These are phyloP conservation scores for Caenorhabditis drosophilae DNA, from an alignment of 2,888 invertebrate genomes.

Conservation along the genomic window DNA sequence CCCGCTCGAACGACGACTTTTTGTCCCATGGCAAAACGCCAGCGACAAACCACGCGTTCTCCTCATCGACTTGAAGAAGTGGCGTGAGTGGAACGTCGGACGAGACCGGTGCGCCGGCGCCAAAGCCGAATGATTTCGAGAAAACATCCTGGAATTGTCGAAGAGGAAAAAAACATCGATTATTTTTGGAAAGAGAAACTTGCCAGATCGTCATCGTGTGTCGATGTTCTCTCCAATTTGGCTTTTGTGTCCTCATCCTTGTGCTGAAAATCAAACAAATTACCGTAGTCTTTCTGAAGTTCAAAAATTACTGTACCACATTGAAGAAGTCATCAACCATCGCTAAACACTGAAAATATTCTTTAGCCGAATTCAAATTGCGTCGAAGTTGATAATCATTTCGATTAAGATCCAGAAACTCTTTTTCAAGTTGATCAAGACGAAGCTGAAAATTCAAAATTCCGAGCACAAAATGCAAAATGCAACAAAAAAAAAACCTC, in stretches of 20 bases:
- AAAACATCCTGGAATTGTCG: conserved; percentile 31
- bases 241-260: conserved; percentile 31
- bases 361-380: conserved; percentile 43
- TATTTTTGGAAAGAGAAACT: too few relatives aligned
- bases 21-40: conserved; percentile 92
- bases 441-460: conserved; percentile 19
- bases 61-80: conserved; percentile 17
- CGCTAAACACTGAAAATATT: conserved; percentile 41
- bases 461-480: not conserved
- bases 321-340: conserved; percentile 55
- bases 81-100: conserved; percentile 45
- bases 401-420: conserved; percentile 54
- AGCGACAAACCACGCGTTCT: conserved; percentile 80
- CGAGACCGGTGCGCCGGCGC: conserved; percentile 10
- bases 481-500: conserved; percentile 76
- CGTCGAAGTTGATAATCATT: conserved; percentile 49
- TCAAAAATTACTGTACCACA: not conserved
- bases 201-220: conserved; percentile 18
- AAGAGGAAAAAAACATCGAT: too few relatives aligned
- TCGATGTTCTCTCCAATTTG: conserved; percentile 23
- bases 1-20: conserved; percentile 90
- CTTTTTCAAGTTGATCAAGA: conserved; percentile 38
- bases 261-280: conserved; percentile 30
- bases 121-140: conserved; percentile 35
- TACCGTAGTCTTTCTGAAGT: too few relatives aligned